Percentiles rank a stretch among this genome's conserved stretches.
phyloP scores from a whole-genome alignment of 2,113 vertebrate species.

The Tretioscincus oriximinensis region DNA sequence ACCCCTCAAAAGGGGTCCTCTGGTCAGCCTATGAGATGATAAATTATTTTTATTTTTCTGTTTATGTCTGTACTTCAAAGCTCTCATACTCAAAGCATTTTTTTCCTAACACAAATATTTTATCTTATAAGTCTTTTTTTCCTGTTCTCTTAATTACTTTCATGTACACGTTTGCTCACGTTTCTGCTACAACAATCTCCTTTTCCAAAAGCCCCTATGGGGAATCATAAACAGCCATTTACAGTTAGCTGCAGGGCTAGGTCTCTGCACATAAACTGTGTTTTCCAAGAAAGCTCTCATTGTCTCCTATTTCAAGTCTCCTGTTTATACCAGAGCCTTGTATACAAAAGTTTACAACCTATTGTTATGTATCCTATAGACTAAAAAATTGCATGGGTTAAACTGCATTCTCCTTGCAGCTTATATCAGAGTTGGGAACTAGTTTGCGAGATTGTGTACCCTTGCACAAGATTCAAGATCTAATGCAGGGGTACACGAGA shows the following conservation, averaged over 20 bases:
- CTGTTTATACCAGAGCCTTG: slow-evolving; percentile 30
- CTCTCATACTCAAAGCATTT: slow-evolving; percentile 58
- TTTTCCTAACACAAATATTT: slow-evolving; percentile 30
- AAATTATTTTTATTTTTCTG: slow-evolving; percentile 45
- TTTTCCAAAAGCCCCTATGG: slow-evolving; percentile 46
- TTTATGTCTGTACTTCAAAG: slow-evolving; percentile 51
- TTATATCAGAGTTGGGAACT: no score
- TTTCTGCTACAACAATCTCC: slow-evolving; percentile 52
- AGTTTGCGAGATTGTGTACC: no score
- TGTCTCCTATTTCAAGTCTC: slow-evolving; percentile 33
- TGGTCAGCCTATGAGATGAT: no score
- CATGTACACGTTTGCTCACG: slow-evolving; percentile 40
- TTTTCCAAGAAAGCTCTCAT: slow-evolving; percentile 48
- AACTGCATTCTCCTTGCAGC: not conserved
- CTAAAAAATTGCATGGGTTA: not conserved
- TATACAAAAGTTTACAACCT: slow-evolving; percentile 18
- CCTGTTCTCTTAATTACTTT: slow-evolving; percentile 46
- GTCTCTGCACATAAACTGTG: slow-evolving; percentile 25
- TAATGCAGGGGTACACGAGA: no score
- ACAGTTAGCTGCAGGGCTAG: slow-evolving; percentile 44
- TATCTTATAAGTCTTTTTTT: slow-evolving; percentile 29
- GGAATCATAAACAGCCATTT: slow-evolving; percentile 61
- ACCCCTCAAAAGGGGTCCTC: no score
- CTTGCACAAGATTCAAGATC: no score
- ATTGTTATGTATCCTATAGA: not conserved